phyloP scores from a whole-genome alignment of 2,888 invertebrate species.

The Sesia apiformis region DNA sequence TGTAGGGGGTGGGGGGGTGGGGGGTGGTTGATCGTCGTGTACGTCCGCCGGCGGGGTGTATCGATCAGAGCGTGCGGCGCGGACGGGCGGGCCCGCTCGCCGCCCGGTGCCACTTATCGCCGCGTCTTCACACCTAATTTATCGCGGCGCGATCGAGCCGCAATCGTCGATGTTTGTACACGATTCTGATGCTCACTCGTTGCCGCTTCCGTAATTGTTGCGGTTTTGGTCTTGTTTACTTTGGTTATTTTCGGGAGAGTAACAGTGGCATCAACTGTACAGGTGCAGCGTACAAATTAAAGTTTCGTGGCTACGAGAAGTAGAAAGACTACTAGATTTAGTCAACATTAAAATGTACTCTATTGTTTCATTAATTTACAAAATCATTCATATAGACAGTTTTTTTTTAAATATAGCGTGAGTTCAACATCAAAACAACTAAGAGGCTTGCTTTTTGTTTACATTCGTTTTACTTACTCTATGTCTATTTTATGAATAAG shows the following conservation, averaged over 20 bases:
- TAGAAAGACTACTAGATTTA: too few relatives aligned
- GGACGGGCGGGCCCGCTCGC: constrained; percentile 23
- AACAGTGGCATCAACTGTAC: too few relatives aligned
- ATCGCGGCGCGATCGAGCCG: constrained; percentile 62
- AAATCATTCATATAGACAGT: too few relatives aligned
- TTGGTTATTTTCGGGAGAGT: not conserved
- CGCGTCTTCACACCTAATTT: constrained; percentile 67
- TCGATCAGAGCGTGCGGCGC: constrained; percentile 23
- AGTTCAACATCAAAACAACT: too few relatives aligned
- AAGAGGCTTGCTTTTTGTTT: too few relatives aligned
- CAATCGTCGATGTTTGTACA: constrained; percentile 44
- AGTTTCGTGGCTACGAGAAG: too few relatives aligned
- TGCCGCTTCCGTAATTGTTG: constrained; percentile 1
- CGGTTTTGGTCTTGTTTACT: not conserved
- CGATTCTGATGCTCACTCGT: constrained; percentile 15
- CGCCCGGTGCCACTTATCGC: constrained; percentile 58
- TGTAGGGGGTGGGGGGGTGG: constrained; percentile 11
- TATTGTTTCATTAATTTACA: too few relatives aligned
- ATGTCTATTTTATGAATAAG: too few relatives aligned
- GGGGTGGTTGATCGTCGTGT: constrained; percentile 1
- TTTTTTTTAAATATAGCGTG: too few relatives aligned
- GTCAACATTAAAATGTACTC: too few relatives aligned
- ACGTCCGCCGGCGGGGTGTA: constrained; percentile 17
- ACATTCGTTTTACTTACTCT: too few relatives aligned
- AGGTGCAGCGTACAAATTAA: too few relatives aligned